Evolutionary conservation across 1,140 invertebrate species (phyloP), one percentile per base, ranked within the genome.

Genomic region (Oedothorax gibbosus): DNA sequence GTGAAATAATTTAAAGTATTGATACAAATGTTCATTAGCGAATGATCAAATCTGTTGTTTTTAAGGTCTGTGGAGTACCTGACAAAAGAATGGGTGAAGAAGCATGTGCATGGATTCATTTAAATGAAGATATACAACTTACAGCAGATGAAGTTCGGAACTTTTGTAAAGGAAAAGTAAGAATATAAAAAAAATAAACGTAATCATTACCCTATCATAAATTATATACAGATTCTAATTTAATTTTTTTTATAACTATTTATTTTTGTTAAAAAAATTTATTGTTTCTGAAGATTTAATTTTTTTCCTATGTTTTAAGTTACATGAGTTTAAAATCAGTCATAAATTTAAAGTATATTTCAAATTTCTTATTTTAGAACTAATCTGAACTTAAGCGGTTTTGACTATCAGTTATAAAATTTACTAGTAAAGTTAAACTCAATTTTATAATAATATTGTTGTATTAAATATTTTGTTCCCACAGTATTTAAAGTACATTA

Each of bases 31-130:
- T 35, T 35, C 35, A 35, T 35, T n/a, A 5, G 6, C 60, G 8
- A 35, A 21, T 14, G 9, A 12, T 68, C 20, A 9, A 35, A 68
- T 68, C 15, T 14, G 0, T 69, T 15, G 14, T 14, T 4, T 53
- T 71, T 71, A 11, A 92, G 90, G 91, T 95, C 7, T 92, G 96
- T 87, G 96, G 96, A 49, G 92, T 97, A 2, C 91, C 95, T 50
- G 95, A 97, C 88, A 91, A 94, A 75, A 90, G 96, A 78, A 91
- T 96, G 75, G 96, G 96, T 0, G 97, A 98, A 91, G 95, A 96
- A 88, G 90, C 98, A 18, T 96, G 95, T 89, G 95, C 94, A 0
- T 95, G 94, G 88, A 90, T 98, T 51, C 90, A 92, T 80, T 73
- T 94, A 0, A 90, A 91, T n/a, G 89, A 90, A 6, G 90, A 90